Evolutionary conservation across 2,888 invertebrate genomes (phyloP), one percentile per base, ranked within the genome.

Genomic region (Rhabditoides inermis): DNA sequence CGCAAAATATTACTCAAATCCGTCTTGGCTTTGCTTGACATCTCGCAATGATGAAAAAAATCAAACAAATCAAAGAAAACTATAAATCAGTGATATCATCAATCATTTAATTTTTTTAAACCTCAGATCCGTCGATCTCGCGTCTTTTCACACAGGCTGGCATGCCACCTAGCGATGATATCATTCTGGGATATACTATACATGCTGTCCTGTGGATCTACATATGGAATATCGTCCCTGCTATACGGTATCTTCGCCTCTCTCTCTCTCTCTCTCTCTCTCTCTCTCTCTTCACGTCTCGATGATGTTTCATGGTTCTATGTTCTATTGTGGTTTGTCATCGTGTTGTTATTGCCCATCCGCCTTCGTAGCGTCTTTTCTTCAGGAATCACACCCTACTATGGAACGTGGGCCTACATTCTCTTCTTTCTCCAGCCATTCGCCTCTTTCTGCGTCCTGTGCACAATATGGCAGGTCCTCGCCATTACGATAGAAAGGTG

Each of bases 381-480:
- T 64, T 35, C 63, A 63, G 45, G 55, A 23, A 62, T 64, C 36
- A 57, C 63, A 1, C 66, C 64, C 2, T 61, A 56, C 41, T 66
- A 63, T 49, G 67, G 67, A n/a, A 50, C 53, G 7, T 56, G 65
- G n/a, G 69, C 74, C n/a, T 74, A 73, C 55, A 55, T 75, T 32
- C 61, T 74, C n/a, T 72, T 68, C 55, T 48, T 75, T 35, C 61
- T 73, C 20, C 74, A 74, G 51, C 74, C 74, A 5, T 67, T 74
- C 45, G 74, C 73, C n/a, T 65, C 63, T 10, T 68, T 72, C 45
- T 75, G 74, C 53, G 72, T 74, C 10, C 68, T 68, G 7, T 73
- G 71, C 27, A 72, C 71, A 2, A 75, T 74, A 40, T 74, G 74
- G 74, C 74, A 74, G 52, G 70, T 73, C 3, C 60, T 72, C n/a